Base-by-base conservation (phyloP, 2,113 vertebrate genomes). In the Nothocercus julius region DNA sequence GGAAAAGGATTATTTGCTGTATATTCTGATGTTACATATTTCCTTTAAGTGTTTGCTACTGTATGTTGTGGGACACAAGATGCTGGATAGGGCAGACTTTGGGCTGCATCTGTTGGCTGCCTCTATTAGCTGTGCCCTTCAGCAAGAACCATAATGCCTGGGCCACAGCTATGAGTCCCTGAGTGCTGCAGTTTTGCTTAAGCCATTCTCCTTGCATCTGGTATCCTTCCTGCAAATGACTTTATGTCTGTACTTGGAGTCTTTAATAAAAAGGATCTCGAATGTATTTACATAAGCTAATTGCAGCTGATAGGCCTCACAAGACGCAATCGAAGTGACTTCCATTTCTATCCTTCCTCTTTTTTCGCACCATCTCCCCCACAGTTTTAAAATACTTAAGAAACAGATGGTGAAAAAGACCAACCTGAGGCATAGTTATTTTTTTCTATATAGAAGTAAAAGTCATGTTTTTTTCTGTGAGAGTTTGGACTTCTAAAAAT, bases 261-360 rank as follows among this genome's bases (percentile, higher is more conserved):
- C 74, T 61, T 76, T n/a, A 76, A 82, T 69, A 82, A 87, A 79
- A 79, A 30, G 9, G 34, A 42, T 80, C 66, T 44, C 1, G 4
- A 61, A 11, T 75, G 34, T 36, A 24, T 82, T 87, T 85, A 66
- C 58, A 63, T 22, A 77, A 73, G 49, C 36, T 82, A 89, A 80
- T 30, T 77, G 59, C 36, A 85, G 49, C n/a, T 70, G 30, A 20
- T 5, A 59, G 28, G 58, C 44, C 58, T 81, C n/a, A 68, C 13
- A 30, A 82, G 82, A 66, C 12, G 7, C 32, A 73, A n/a, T 61
- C n/a, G 24, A 92, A 82, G 21, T 56, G 49, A 80, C 82, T 70
- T 91, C 53, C 61, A 82, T 92, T 72, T 88, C 68, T 85, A 51
- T 67, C 49, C n/a, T 92, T 88, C 75, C 54, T 80, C 45, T 3